Percentiles rank a stretch among this genome's conserved stretches.
Evolutionary conservation across 2,113 vertebrate species (phyloP).

Genomic region (Petromus typicus): DNA sequence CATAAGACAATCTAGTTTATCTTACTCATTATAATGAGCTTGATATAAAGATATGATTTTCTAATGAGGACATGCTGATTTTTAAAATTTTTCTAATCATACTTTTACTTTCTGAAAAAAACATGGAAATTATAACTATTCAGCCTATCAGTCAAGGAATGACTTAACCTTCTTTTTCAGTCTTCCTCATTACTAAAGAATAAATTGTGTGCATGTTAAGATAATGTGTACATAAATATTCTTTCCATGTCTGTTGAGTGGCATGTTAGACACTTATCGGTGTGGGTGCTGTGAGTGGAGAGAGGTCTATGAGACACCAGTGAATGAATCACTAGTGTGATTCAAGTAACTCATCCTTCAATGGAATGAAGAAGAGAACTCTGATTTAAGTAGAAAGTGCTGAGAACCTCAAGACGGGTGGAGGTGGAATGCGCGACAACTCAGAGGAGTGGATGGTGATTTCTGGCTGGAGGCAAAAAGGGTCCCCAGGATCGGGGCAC

Average conservation of each 20-base stretch:
- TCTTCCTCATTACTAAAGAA: not conserved
- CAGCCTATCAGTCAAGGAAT: not conserved
- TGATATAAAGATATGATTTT: constrained; percentile 1
- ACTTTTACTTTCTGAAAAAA: constrained; percentile 41
- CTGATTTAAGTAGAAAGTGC: not conserved
- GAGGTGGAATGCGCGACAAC: not conserved
- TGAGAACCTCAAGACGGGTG: too few species aligned
- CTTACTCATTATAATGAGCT: constrained; percentile 9
- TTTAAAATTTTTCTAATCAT: not conserved
- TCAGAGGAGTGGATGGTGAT: not conserved
- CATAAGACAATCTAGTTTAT: not conserved
- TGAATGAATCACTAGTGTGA: too few species aligned
- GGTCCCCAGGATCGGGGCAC: not conserved
- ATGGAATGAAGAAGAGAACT: not conserved
- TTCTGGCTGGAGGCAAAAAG: not conserved
- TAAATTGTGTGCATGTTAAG: not conserved
- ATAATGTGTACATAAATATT: not conserved
- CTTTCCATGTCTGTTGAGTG: not conserved
- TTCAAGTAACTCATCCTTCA: not conserved
- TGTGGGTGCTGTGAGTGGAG: not conserved
- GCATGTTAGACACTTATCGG: not conserved
- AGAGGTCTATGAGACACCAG: not conserved
- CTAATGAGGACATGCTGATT: not conserved
- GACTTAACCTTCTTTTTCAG: not conserved
- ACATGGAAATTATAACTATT: not conserved